phyloP scores from a whole-genome alignment of 2,797 vertebrate genomes.

The Clarias platycephalus region DNA sequence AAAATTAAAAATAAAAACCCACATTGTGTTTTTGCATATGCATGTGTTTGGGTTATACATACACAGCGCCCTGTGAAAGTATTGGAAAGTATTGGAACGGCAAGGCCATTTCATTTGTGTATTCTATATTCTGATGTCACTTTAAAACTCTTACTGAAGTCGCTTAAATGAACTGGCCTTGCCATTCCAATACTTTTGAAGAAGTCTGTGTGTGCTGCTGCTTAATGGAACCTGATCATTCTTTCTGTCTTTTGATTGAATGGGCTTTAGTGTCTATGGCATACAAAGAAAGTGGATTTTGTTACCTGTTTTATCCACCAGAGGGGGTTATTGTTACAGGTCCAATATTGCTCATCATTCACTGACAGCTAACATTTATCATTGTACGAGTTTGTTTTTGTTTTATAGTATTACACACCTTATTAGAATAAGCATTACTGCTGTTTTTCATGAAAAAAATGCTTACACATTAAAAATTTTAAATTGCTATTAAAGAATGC shows the following conservation, averaged over 20 bases:
- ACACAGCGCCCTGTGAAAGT: neutral
- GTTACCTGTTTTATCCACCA: conserved; percentile 34
- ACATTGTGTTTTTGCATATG: neutral
- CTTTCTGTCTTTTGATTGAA: neutral
- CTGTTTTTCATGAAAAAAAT: neutral
- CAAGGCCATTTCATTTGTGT: neutral
- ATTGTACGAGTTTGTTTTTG: neutral
- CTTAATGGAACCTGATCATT: neutral
- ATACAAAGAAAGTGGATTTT: neutral
- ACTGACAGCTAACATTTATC: neutral
- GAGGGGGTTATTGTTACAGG: conserved; percentile 35
- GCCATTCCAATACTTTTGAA: neutral
- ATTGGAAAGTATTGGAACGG: neutral
- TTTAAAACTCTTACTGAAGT: neutral
- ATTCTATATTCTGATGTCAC: neutral
- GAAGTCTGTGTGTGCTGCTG: neutral
- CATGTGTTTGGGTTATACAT: neutral
- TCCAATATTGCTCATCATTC: neutral
- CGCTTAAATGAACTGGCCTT: neutral
- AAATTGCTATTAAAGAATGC: neutral
- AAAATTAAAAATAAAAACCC: neutral
- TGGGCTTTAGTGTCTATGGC: neutral
- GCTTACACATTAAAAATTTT: neutral
- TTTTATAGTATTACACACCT: neutral
- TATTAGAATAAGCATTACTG: neutral